These are phyloP conservation scores for Tetramorium alpestre DNA, from an alignment of 1,140 invertebrate species.

Conservation along the genomic window DNA sequence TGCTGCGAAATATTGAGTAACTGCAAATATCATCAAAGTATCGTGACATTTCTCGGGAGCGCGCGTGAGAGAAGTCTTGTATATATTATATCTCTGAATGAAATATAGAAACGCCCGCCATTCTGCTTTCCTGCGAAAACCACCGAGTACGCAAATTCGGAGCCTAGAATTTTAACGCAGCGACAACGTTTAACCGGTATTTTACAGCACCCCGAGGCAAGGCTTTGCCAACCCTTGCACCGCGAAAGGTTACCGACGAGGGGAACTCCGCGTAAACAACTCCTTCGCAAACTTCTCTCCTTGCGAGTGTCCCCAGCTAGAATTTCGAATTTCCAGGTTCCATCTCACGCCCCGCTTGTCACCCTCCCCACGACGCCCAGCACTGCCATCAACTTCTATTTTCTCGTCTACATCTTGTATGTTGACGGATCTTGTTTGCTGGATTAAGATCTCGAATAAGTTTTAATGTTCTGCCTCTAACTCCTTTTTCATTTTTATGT, in stretches of 20 bases:
- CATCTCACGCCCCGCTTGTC: slow-evolving; percentile 39
- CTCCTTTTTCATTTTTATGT: slow-evolving; percentile 55
- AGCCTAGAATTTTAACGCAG: slow-evolving; percentile 71
- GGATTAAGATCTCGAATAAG: slow-evolving; percentile 65
- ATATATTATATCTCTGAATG: background rate
- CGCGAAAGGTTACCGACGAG: slow-evolving; percentile 54
- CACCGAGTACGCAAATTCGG: slow-evolving; percentile 45
- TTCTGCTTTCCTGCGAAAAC: slow-evolving; percentile 25
- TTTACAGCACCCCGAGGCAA: slow-evolving; percentile 69
- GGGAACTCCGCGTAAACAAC: slow-evolving; percentile 74
- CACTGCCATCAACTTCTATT: slow-evolving; percentile 62
- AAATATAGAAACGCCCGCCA: background rate
- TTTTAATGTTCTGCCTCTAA: slow-evolving; percentile 51
- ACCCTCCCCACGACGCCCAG: slow-evolving; percentile 28
- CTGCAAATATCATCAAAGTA: slow-evolving; percentile 43
- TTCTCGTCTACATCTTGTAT: slow-evolving; percentile 57
- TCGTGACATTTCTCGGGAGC: slow-evolving; percentile 31
- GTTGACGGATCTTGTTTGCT: slow-evolving; percentile 67
- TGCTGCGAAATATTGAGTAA: slow-evolving; percentile 27
- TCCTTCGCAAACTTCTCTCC: slow-evolving; percentile 75
- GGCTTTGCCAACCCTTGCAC: slow-evolving; percentile 43
- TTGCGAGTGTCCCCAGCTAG: slow-evolving; percentile 69
- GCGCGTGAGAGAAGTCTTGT: background rate
- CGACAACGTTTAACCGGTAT: slow-evolving; percentile 74
- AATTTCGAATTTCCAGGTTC: slow-evolving; percentile 75